Evolutionary conservation across 2,797 vertebrate species (phyloP), one percentile per base, ranked within the genome.

Genomic region (Natrix natrix): DNA sequence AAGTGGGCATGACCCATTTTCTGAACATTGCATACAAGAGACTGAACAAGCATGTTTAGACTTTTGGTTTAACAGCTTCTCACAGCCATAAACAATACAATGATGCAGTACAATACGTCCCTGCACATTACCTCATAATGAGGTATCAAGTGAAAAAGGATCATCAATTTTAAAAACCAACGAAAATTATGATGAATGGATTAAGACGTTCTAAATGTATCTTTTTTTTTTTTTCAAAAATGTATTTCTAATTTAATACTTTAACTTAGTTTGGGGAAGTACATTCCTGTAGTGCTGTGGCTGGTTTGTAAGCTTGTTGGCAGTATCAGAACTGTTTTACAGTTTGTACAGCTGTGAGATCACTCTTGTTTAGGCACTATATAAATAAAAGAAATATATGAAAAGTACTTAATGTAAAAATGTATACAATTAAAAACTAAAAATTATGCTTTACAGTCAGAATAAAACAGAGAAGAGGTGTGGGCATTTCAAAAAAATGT

Each of bases 391-490:
- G 61, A 90, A 87, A 69, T 22, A 59, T 78, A 8, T 69, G 54
- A 74, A 61, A 32, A 57, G 28, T 90, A 52, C 16, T 87, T 89
- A 95, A 54, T 90, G 88, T 88, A 0, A 2, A 48, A 83, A 61
- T 17, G 88, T 59, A 10, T 87, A 92, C 92, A 93, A 95, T 95
- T 95, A 48, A 22, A 13, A 92, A 86, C 83, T 63, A 54, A 54
- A 91, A 86, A 28, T 54, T 12, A 10, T 93, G 43, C 93, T 91
- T 89, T 94, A 88, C 92, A 93, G 83, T 48, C 28, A 93, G 94
- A 94, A 59, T 37, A 89, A 87, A 94, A 95, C 94, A 95, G 90
- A 96, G 92, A 96, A 89, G 89, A 61, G 83, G 74, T 87, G 54
- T 86, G 54, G 17, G 55, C 91, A 94, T 92, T 89, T 96, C 95